These are phyloP conservation scores for Anhinga rufa DNA, from an alignment of 2,113 vertebrate species.

Conservation along the genomic window DNA sequence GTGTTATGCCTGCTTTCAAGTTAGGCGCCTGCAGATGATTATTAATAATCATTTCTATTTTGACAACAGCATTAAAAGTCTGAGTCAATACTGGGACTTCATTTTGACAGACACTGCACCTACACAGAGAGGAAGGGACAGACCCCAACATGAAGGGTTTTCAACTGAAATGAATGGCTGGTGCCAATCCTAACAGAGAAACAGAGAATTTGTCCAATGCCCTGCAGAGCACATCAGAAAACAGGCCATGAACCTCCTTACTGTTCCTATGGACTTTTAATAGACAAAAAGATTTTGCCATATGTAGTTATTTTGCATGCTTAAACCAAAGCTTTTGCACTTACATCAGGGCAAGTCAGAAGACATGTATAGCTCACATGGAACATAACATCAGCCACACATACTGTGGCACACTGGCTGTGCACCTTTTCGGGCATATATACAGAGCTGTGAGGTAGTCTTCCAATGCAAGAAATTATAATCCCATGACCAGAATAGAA, in stretches of 20 bases:
- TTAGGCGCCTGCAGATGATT: neutral
- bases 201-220: neutral
- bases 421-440: neutral
- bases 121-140: neutral
- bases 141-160: neutral
- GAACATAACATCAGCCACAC: neutral
- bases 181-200: neutral
- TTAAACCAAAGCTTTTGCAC: neutral
- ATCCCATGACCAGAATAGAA: neutral
- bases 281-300: neutral
- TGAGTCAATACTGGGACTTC: neutral
- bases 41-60: neutral
- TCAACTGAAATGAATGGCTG: neutral
- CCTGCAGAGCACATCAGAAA: neutral
- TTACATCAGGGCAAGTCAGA: neutral
- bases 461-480: neutral
- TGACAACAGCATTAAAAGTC: neutral
- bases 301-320: neutral
- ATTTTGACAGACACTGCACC: neutral
- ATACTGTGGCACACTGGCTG: neutral
- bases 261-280: neutral
- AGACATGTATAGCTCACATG: neutral
- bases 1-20: neutral
- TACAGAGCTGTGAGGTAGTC: neutral
- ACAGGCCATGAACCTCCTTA: neutral